Percentiles rank a stretch among this genome's conserved stretches.
Conservation (phyloP, 2,888 invertebrate genomes). For the Spilosoma lubricipeda region DNA sequence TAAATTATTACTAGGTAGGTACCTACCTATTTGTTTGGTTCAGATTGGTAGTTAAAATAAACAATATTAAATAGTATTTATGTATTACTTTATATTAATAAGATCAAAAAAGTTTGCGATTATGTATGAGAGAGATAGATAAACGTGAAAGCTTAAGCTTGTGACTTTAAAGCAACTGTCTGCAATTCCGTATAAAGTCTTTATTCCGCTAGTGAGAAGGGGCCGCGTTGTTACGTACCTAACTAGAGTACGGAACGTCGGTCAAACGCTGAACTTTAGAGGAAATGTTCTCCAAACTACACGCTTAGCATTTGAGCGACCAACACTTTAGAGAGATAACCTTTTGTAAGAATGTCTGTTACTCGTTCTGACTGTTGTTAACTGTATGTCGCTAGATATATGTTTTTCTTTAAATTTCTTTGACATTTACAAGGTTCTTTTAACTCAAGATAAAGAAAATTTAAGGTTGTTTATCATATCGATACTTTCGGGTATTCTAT, state of each 20-base stretch:
- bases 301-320: constrained; percentile 57
- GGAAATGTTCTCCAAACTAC: constrained; percentile 61
- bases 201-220: constrained; percentile 59
- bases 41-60: too few species aligned
- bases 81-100: too few species aligned
- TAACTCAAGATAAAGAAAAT: background rate
- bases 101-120: background rate
- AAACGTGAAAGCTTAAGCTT: constrained; percentile 31
- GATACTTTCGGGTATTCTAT: background rate
- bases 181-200: constrained; percentile 54
- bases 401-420: constrained; percentile 22
- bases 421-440: constrained; percentile 8
- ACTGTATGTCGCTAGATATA: constrained; percentile 17
- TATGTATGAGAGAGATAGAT: background rate
- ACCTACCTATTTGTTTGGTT: too few species aligned
- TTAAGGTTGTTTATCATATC: background rate
- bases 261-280: constrained; percentile 63
- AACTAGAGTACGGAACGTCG: constrained; percentile 58
- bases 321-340: constrained; percentile 53
- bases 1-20: too few species aligned
- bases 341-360: constrained; percentile 61
- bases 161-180: constrained; percentile 48
- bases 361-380: constrained; percentile 38
- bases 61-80: too few species aligned
- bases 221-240: constrained; percentile 54